Evolutionary conservation across 2,797 vertebrate species (phyloP).

Genomic region (Lycodopsis pacificus): DNA sequence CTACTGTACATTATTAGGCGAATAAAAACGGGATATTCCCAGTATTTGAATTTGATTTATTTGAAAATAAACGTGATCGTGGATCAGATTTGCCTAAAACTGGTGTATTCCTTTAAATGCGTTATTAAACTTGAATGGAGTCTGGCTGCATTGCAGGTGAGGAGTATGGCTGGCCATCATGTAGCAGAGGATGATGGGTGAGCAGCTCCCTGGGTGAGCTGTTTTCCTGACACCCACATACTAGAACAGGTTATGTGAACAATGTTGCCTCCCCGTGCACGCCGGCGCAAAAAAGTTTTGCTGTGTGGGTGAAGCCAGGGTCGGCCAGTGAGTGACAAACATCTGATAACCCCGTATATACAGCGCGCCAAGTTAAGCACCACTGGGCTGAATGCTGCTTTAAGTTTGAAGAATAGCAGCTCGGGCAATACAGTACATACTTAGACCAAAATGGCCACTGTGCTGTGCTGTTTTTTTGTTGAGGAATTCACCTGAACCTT

Average conservation of each 20-base stretch:
- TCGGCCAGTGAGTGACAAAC: constrained; percentile 52
- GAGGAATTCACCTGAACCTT: neutral
- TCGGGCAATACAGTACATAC: neutral
- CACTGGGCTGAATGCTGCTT: constrained; percentile 22
- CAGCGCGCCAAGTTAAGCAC: neutral
- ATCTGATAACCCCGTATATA: constrained; percentile 12
- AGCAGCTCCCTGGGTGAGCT: constrained; percentile 68
- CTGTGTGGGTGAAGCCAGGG: constrained; percentile 65
- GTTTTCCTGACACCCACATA: constrained; percentile 68
- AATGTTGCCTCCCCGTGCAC: constrained; percentile 42
- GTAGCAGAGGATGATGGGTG: constrained; percentile 70
- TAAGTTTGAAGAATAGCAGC: constrained; percentile 16
- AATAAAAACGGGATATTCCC: neutral
- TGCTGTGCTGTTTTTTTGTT: constrained; percentile 9
- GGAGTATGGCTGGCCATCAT: constrained; percentile 63
- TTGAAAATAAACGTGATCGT: constrained; percentile 8
- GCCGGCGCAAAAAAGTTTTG: constrained; percentile 51
- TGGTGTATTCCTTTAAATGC: constrained; percentile 58
- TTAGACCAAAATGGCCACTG: constrained; percentile 15
- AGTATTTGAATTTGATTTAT: too few relatives aligned
- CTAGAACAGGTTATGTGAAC: constrained; percentile 69
- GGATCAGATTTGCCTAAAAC: constrained; percentile 10
- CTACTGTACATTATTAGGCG: neutral
- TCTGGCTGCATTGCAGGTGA: constrained; percentile 75
- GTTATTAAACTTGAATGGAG: constrained; percentile 71